Evolutionary conservation across 2,797 vertebrate genomes (phyloP).

Genomic region (Macropus fuliginosus): DNA sequence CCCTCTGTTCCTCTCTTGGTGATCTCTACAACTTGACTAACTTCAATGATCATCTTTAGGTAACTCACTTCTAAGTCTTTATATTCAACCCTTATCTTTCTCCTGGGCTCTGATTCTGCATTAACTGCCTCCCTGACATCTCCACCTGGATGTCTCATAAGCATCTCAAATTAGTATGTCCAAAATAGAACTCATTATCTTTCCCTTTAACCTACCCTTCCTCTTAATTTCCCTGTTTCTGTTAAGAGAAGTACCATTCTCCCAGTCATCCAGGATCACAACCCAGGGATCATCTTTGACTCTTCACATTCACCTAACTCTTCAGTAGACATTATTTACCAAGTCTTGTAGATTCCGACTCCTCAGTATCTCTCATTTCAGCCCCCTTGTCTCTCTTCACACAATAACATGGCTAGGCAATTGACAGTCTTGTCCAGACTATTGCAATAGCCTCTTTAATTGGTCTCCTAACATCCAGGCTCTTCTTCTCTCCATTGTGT

Average conservation of each 20-base stretch:
- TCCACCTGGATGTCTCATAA: background rate
- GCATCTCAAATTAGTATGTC: background rate
- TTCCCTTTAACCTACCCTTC: background rate
- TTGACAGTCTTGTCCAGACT: background rate
- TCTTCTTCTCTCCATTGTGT: background rate
- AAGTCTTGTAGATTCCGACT: background rate
- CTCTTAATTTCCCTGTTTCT: background rate
- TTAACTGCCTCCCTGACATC: background rate
- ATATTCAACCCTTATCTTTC: background rate
- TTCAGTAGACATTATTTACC: background rate
- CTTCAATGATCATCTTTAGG: too few relatives aligned
- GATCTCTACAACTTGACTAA: too few relatives aligned
- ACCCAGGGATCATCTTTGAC: background rate
- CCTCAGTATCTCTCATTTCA: background rate
- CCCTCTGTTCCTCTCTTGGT: too few relatives aligned
- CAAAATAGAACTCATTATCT: background rate
- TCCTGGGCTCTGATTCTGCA: background rate
- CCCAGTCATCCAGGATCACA: background rate
- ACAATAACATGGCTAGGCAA: background rate
- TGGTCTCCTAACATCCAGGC: background rate
- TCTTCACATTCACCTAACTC: background rate
- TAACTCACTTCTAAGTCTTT: too few relatives aligned
- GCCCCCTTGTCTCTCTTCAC: background rate
- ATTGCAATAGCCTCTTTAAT: background rate
- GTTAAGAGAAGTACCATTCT: background rate